Percentiles rank a stretch among this genome's conserved stretches.
Conservation (phyloP, 2,113 vertebrate genomes). For the Lagopus muta region DNA sequence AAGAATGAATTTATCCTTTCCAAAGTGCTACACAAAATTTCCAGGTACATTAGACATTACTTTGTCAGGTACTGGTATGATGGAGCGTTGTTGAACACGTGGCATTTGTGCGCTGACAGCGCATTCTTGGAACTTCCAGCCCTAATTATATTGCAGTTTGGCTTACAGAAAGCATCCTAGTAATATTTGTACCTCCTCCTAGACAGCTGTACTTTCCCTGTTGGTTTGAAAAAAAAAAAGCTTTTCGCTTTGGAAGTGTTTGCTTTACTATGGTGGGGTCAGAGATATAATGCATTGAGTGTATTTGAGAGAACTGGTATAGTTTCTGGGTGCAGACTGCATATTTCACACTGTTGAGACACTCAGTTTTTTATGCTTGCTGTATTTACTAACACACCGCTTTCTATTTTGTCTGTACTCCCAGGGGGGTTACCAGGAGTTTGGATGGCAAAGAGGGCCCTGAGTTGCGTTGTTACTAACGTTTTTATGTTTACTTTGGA, state of each 20-base stretch:
- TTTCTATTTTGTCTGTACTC: neutral
- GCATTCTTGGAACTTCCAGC: neutral
- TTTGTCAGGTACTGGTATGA: constrained; percentile 77
- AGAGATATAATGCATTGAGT: neutral
- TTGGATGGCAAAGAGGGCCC: constrained; percentile 22
- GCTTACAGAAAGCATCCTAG: neutral
- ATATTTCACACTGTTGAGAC: neutral
- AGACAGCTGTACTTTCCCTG: neutral
- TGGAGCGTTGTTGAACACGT: constrained; percentile 31
- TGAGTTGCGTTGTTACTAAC: neutral
- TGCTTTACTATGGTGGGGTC: neutral
- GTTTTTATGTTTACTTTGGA: neutral
- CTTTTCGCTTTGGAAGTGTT: neutral
- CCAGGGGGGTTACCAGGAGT: neutral
- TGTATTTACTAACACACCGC: neutral
- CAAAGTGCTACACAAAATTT: constrained; percentile 91
- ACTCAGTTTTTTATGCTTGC: neutral
- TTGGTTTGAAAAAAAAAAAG: neutral
- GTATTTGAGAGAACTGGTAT: neutral
- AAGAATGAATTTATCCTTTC: constrained; percentile 85
- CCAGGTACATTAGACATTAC: constrained; percentile 77
- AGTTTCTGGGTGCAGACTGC: neutral
- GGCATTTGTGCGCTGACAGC: constrained; percentile 4
- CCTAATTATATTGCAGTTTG: constrained; percentile 49
- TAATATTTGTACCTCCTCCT: neutral